Percentiles rank a stretch among this genome's conserved stretches.
Conservation (phyloP, 30 jellyfish, hydroid and myxozoan species). For the Aurelia aurita complex sp. Pacific region DNA sequence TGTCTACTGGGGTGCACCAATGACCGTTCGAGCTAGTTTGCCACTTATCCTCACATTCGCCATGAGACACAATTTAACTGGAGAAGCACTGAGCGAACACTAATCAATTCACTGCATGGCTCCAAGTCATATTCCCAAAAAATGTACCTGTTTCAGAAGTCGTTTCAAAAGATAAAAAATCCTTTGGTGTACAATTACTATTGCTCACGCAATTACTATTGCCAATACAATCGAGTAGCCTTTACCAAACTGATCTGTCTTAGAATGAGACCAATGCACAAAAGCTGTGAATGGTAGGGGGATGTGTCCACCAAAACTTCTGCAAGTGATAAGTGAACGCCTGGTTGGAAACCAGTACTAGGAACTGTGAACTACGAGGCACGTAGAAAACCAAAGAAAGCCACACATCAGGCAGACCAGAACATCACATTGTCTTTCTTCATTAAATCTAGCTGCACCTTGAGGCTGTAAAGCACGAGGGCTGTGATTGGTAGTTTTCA, state of each 20-base stretch:
- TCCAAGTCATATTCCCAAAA: too few species aligned
- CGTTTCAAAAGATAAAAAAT: too few species aligned
- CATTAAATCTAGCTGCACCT: neutral
- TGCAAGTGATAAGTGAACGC: neutral
- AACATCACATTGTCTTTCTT: neutral
- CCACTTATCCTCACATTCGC: too few species aligned
- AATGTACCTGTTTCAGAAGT: too few species aligned
- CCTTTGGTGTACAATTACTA: too few species aligned
- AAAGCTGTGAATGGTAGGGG: neutral
- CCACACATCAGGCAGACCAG: conserved; percentile 31
- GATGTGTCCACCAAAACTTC: neutral
- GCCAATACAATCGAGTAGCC: too few species aligned
- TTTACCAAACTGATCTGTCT: conserved; percentile 24
- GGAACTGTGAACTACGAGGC: conserved; percentile 28
- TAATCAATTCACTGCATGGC: too few species aligned
- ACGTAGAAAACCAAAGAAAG: conserved; percentile 18
- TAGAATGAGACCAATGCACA: neutral
- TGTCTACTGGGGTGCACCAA: too few species aligned
- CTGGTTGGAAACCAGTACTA: neutral
- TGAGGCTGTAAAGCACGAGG: neutral
- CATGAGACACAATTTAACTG: too few species aligned
- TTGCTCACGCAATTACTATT: too few species aligned
- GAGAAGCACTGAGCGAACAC: too few species aligned
- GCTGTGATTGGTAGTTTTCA: conserved; percentile 5
- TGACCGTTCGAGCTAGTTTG: too few species aligned